phyloP scores from a whole-genome alignment of 2,888 invertebrate genomes.

The Microctonus aethiopoides region DNA sequence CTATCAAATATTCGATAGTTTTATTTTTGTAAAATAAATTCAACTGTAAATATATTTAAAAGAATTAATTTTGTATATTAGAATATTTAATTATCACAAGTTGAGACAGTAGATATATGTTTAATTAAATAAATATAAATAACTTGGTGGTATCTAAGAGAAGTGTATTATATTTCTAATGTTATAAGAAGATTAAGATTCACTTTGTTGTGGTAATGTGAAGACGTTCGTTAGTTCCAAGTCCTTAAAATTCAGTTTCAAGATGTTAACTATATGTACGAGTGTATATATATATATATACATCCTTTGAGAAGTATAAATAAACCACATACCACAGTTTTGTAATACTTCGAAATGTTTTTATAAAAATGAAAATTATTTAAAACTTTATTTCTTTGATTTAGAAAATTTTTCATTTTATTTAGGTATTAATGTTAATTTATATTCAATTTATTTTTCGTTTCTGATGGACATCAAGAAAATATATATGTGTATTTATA shows the following conservation, averaged over 20 bases:
- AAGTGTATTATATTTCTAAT: slow-evolving; percentile 52
- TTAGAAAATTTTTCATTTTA: too few species aligned
- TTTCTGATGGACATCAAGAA: not conserved
- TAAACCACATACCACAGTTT: too few species aligned
- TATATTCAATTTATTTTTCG: too few species aligned
- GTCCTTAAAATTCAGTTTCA: slow-evolving; percentile 38
- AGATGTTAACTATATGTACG: too few species aligned
- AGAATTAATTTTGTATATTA: not conserved
- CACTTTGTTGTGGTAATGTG: slow-evolving; percentile 55
- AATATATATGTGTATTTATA: not conserved
- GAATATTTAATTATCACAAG: too few species aligned
- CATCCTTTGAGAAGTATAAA: not conserved
- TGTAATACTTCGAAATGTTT: too few species aligned
- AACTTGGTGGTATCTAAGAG: slow-evolving; percentile 4
- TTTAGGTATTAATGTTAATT: too few species aligned
- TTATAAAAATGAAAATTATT: too few species aligned
- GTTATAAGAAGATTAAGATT: slow-evolving; percentile 1
- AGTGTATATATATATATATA: slow-evolving; percentile 25
- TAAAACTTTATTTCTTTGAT: too few species aligned
- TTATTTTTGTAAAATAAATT: not conserved
- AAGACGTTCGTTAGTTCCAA: slow-evolving; percentile 60
- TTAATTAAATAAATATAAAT: too few species aligned
- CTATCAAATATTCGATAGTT: not conserved
- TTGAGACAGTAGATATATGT: too few species aligned
- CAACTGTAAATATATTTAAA: not conserved